Evolutionary conservation across 2,113 vertebrate genomes (phyloP), one percentile per base, ranked within the genome.

Genomic region (Scomber colias): DNA sequence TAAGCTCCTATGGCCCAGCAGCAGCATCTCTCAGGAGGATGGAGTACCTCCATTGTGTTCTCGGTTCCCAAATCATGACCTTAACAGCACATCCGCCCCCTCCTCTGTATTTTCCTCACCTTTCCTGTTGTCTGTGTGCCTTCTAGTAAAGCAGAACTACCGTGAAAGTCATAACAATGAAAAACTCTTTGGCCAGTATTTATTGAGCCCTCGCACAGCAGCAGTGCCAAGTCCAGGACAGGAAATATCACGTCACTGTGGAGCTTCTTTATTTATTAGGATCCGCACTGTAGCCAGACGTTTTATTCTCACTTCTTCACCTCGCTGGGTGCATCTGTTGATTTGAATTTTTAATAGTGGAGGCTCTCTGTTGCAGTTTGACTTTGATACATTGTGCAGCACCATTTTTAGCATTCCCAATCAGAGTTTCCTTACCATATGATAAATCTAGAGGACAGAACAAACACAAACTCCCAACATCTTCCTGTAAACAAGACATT

Each of bases 241-340:
- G 66, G 73, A 83, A 81, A 69, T 74, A 53, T 75, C 51, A 19
- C 30, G 0, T 75, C 66, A 11, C 76, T 24, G 46, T 73, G 65
- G 67, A 64, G 56, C 46, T 1, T 63, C 56, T 65, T 75, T 75
- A 64, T 90, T 90, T 82, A 83, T 75, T 67, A 75, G 82, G 50
- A 67, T 66, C 82, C 75, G 68, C 45, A 56, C 11, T 56, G 56
- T 62, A 64, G 83, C 69, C 79, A 77, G 56, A 73, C 73, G 16
- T 73, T 72, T 82, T 80, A 68, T 74, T 86, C 71, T 80, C 75
- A 49, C 70, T 66, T 13, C 57, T 11, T 82, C 67, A 64, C 84
- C 69, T 74, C 72, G 0, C 35, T 24, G 24, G 46, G 17, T 63
- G 56, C 48, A 79, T 71, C 50, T 75, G 70, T 63, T 75, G 59